Conservation (phyloP, 1,140 invertebrate species). For the Heterodera schachtii region DNA sequence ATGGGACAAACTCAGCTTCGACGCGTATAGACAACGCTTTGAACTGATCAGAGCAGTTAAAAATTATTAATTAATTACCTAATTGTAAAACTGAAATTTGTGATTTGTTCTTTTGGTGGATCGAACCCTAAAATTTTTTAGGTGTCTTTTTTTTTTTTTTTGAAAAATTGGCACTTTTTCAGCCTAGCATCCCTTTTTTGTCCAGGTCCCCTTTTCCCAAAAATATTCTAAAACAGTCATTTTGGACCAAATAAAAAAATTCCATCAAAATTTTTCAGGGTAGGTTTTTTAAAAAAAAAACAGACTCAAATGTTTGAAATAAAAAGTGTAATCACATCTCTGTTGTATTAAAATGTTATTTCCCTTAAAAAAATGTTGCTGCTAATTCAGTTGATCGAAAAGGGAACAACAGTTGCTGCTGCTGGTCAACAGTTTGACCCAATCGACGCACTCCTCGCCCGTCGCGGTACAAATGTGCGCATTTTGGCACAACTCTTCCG, state of each 20-base stretch:
- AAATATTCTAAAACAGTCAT: no score
- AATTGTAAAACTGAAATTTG: no score
- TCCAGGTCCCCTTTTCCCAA: no score
- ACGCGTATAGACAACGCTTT: constrained; percentile 28
- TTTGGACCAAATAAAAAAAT: no score
- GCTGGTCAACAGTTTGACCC: constrained; percentile 21
- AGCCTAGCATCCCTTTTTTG: no score
- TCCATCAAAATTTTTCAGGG: not conserved
- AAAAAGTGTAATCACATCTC: no score
- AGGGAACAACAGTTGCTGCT: constrained; percentile 1
- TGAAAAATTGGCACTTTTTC: not conserved
- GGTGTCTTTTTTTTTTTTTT: not conserved
- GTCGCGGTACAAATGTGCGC: not conserved
- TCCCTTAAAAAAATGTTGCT: no score
- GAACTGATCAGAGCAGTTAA: constrained; percentile 32
- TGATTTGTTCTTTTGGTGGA: constrained; percentile 16
- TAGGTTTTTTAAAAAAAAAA: no score
- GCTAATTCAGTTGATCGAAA: no score
- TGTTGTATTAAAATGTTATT: no score
- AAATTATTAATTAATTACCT: constrained; percentile 1
- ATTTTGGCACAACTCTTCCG: constrained; percentile 25
- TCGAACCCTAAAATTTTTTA: not conserved
- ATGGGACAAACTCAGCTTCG: constrained; percentile 21
- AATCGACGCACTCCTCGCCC: constrained; percentile 27
- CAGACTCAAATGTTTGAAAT: no score